Conservation (phyloP, 2,888 invertebrate species). For the Ichneumoninae sp. region DNA sequence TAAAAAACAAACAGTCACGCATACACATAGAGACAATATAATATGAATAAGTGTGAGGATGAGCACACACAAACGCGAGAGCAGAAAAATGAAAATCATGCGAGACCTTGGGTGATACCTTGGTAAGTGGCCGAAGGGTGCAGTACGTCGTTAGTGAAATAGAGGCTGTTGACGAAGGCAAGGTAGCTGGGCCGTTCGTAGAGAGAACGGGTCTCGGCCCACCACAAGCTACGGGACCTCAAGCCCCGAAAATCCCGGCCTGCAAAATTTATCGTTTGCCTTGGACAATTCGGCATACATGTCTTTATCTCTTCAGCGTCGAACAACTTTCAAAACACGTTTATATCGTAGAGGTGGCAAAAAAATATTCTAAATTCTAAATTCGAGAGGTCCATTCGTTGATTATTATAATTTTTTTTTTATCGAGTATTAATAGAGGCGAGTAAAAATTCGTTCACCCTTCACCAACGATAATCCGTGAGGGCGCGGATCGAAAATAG, state of each 20-base stretch:
- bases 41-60: constrained; percentile 11
- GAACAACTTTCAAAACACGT: not conserved
- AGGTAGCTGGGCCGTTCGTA: constrained; percentile 79
- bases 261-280: constrained; percentile 75
- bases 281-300: constrained; percentile 47
- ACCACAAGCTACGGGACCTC: constrained; percentile 82
- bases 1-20: constrained; percentile 40
- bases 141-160: constrained; percentile 82
- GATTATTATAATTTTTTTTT: not conserved
- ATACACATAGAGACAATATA: constrained; percentile 11
- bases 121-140: constrained; percentile 78
- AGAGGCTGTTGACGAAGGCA: constrained; percentile 82
- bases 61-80: constrained; percentile 33
- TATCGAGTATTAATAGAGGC: constrained; percentile 7
- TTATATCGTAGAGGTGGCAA: not conserved
- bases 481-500: not conserved
- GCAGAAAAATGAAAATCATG: constrained; percentile 65
- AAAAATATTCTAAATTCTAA: not conserved
- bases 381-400: not conserved
- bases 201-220: constrained; percentile 78
- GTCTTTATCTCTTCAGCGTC: constrained; percentile 20
- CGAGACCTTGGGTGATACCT: constrained; percentile 76
- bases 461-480: constrained; percentile 43
- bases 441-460: constrained; percentile 41
- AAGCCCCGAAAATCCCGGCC: constrained; percentile 80